phyloP scores from a whole-genome alignment of 92 coral and sea anemone genomes.

The Epizoanthus fatuus region DNA sequence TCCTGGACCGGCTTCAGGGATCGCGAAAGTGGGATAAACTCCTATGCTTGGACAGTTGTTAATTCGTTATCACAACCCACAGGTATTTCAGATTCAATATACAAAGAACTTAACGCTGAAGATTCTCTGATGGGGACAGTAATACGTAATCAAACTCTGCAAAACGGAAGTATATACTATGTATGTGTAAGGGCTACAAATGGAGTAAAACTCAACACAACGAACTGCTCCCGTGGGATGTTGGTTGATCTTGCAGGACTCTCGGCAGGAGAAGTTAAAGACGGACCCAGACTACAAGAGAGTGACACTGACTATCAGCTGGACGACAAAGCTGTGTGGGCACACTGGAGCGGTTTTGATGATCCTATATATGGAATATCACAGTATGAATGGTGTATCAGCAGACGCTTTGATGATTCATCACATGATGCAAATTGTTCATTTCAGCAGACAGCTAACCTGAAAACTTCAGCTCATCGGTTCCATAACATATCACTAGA shows the following conservation, averaged over 20 bases:
- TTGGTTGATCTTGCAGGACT: conserved; percentile 70
- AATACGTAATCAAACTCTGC: conserved; percentile 70
- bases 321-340: conserved; percentile 46
- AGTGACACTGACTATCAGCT: conserved; percentile 72
- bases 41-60: conserved; percentile 72
- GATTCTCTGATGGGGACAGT: conserved; percentile 74
- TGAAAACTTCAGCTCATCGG: conserved; percentile 42
- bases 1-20: conserved; percentile 88
- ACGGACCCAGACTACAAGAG: conserved; percentile 79
- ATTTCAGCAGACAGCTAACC: background rate
- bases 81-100: conserved; percentile 14
- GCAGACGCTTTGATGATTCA: conserved; percentile 14
- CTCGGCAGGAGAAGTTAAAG: conserved; percentile 83
- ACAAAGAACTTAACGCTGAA: conserved; percentile 36
- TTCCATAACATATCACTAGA: conserved; percentile 38
- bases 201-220: conserved; percentile 75
- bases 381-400: conserved; percentile 85
- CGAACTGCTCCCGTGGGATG: conserved; percentile 82
- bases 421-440: no score
- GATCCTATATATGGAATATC: conserved; percentile 78
- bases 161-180: conserved; percentile 66
- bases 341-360: conserved; percentile 81
- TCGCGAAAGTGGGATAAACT: conserved; percentile 80
- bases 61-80: conserved; percentile 20
- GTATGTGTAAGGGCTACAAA: conserved; percentile 84